A percentile compares a stretch with the other conserved stretches of the same genome.
phyloP scores from a whole-genome alignment of 1,140 invertebrate species.

The Anagrus nilaparvatae region DNA sequence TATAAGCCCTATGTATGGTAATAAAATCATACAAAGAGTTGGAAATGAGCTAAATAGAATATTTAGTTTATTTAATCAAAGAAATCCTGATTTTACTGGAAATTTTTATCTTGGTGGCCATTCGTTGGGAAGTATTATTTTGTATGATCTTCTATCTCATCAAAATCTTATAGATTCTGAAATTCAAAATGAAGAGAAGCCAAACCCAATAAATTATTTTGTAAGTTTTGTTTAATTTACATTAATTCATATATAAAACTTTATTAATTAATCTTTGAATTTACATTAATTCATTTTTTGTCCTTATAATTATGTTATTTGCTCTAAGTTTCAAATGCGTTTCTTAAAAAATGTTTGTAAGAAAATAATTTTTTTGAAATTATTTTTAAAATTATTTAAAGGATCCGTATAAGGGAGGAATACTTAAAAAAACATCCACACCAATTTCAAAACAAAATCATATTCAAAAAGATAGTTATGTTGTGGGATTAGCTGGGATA shows the following conservation, averaged over 20 bases:
- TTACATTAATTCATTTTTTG: too few relatives aligned
- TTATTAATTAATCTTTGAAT: too few relatives aligned
- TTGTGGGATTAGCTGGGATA: constrained; percentile 64
- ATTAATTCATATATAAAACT: too few relatives aligned
- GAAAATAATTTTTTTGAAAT: too few relatives aligned
- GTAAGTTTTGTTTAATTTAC: too few relatives aligned
- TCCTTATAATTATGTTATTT: too few relatives aligned
- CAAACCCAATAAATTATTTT: constrained; percentile 10
- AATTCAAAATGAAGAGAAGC: constrained; percentile 21
- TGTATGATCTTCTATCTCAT: constrained; percentile 87
- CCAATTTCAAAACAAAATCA: constrained; percentile 36
- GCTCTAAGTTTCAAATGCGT: too few relatives aligned
- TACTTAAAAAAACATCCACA: too few relatives aligned
- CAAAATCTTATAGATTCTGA: too few relatives aligned
- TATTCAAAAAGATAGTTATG: constrained; percentile 52
- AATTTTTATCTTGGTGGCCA: constrained; percentile 82
- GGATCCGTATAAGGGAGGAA: too few relatives aligned
- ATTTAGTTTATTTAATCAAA: constrained; percentile 63
- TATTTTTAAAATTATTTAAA: too few relatives aligned
- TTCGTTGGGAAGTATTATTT: constrained; percentile 85
- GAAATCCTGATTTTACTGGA: constrained; percentile 79
- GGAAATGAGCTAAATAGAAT: constrained; percentile 79
- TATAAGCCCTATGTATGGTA: constrained; percentile 86
- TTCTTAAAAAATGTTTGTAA: too few relatives aligned
- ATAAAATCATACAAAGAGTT: constrained; percentile 72